Conservation (phyloP, 2,113 vertebrate genomes). For the Picathartes gymnocephalus region DNA sequence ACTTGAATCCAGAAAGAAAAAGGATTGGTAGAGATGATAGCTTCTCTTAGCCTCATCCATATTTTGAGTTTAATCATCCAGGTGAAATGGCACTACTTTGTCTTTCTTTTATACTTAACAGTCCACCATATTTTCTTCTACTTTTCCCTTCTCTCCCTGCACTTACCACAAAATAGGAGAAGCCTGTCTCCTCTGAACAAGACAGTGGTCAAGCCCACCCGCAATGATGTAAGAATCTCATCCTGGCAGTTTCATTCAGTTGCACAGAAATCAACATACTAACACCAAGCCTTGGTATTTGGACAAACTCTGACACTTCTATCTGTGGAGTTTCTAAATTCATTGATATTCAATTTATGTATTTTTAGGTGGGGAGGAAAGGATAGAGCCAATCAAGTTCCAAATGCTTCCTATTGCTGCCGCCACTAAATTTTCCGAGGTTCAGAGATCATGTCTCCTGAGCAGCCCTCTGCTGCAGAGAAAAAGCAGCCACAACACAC, state of each 20-base stretch:
- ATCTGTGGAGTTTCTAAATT: not conserved
- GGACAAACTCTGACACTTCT: not conserved
- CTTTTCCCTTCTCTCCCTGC: not conserved
- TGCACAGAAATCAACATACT: not conserved
- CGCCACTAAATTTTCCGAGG: not conserved
- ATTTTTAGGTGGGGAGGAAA: accelerated
- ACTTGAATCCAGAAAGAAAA: not conserved
- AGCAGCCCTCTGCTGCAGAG: not conserved
- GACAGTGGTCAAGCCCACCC: not conserved
- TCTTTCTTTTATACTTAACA: not conserved
- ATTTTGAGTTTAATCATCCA: not conserved
- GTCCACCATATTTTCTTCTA: not conserved
- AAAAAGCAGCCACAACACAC: not conserved
- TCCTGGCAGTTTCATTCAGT: not conserved
- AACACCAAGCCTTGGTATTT: not conserved
- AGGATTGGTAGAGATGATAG: not conserved
- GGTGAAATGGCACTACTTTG: not conserved
- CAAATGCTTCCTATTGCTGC: not conserved
- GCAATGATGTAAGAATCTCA: not conserved
- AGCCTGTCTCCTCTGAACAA: not conserved
- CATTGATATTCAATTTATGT: not conserved
- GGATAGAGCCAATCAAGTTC: not conserved
- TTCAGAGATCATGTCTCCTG: not conserved
- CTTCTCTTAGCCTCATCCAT: not conserved
- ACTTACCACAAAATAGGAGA: not conserved